These are phyloP conservation scores for Eristalinus aeneus DNA, from an alignment of 2,888 invertebrate species.

Conservation along the genomic window DNA sequence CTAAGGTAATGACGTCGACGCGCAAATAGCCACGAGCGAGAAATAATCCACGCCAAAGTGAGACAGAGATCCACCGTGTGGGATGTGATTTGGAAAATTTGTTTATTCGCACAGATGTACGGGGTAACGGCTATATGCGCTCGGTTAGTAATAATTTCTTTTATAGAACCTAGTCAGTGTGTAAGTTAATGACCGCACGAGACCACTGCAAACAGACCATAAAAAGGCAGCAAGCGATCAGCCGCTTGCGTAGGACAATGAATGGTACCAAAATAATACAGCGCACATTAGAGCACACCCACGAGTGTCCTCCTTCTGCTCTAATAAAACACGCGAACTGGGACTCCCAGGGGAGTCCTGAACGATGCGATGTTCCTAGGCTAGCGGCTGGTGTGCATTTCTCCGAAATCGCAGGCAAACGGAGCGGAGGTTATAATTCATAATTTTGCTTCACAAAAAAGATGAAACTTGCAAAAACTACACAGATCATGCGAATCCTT, in stretches of 20 bases:
- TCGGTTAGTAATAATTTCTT: constrained; percentile 40
- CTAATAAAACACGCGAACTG: constrained; percentile 27
- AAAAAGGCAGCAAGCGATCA: constrained; percentile 30
- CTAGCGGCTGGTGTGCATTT: background rate
- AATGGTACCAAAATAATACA: constrained; percentile 12
- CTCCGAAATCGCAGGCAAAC: background rate
- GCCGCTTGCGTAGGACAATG: background rate
- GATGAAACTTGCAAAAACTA: constrained; percentile 45
- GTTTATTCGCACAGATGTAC: constrained; percentile 13
- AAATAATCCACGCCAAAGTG: background rate
- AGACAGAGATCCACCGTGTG: constrained; percentile 23
- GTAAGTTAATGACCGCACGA: constrained; percentile 55
- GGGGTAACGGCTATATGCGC: background rate
- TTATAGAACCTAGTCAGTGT: constrained; percentile 28
- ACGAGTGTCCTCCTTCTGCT: background rate
- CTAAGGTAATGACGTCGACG: constrained; percentile 62
- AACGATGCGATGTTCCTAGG: background rate
- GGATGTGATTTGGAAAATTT: constrained; percentile 34
- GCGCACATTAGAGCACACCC: background rate
- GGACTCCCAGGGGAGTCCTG: background rate
- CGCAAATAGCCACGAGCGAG: constrained; percentile 15
- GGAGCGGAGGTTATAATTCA: constrained; percentile 43
- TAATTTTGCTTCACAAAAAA: constrained; percentile 15
- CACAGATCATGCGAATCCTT: constrained; percentile 43
- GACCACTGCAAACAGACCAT: constrained; percentile 53